Percentiles rank a stretch among this genome's conserved stretches.
Evolutionary conservation across 1,140 invertebrate species (phyloP).

Genomic region (Octopus bimaculoides): DNA sequence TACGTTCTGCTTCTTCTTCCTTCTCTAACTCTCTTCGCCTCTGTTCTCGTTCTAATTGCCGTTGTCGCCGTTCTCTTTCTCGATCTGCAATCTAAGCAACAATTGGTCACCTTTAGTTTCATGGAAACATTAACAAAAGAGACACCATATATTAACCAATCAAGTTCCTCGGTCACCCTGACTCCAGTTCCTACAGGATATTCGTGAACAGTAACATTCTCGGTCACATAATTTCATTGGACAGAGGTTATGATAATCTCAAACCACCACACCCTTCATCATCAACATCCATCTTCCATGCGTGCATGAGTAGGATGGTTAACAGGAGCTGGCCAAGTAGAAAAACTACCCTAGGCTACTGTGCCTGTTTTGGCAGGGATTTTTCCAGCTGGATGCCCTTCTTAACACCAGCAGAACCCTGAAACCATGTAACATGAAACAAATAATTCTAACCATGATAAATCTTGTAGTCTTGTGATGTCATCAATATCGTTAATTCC

Average conservation of each 20-base stretch:
- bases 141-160: not conserved
- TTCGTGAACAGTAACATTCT: too few species aligned
- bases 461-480: not conserved
- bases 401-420: too few species aligned
- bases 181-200: too few species aligned
- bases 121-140: not conserved
- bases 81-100: slow-evolving; percentile 16
- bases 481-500: not conserved
- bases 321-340: not conserved
- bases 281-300: too few species aligned
- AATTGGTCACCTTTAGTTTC: not conserved
- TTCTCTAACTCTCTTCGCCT: slow-evolving; percentile 22
- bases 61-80: slow-evolving; percentile 16
- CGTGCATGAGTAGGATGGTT: not conserved
- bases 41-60: slow-evolving; percentile 23
- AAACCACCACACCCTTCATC: too few species aligned
- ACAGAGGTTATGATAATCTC: too few species aligned
- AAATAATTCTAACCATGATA: not conserved
- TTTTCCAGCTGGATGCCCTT: not conserved
- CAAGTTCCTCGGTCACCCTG: too few species aligned
- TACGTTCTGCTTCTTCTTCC: slow-evolving; percentile 20
- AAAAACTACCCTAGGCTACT: not conserved
- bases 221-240: too few species aligned
- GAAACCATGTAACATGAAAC: not conserved
- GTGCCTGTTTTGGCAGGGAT: not conserved